Evolutionary conservation across 2,888 invertebrate species (phyloP), one percentile per base, ranked within the genome.

Genomic region (Congeria kusceri): DNA sequence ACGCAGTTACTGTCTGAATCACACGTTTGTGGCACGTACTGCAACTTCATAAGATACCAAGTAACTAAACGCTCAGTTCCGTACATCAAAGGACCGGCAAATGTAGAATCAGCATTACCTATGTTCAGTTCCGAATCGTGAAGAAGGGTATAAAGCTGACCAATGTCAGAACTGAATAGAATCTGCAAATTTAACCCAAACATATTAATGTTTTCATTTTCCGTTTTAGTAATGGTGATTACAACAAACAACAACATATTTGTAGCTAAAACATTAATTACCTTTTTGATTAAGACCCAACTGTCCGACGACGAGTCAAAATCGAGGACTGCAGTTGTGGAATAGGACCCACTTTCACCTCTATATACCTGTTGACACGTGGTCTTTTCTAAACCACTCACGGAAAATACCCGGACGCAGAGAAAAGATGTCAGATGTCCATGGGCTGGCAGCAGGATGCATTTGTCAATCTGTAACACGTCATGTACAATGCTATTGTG

Each of bases 21-120:
- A 39, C 80, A 81, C 0, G 47, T 28, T 61, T 28, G 23, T 59
- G 80, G 74, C 5, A 77, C 44, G 7, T 49, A 18, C n/a, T 56
- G 56, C 18, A 46, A 20, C 15, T 18, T 61, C 77, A 71, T 74
- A 18, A 81, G 58, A 25, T 63, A 81, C 80, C 80, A 81, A 5
- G 66, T 71, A 13, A 77, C 75, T n/a, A 46, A n/a, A 13, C 77
- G 58, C 20, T 69, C 80, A 13, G 56, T 53, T 32, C 62, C 76
- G 28, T 65, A 56, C 23, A 69, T n/a, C 3, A 73, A 29, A 1
- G 62, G 62, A 25, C 69, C 76, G 0, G 69, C 57, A 1, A 80
- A 27, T 13, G 15, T 15, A 46, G 72, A 23, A 1, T 57, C 29
- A 11, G 27, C 3, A 5, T 27, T 73, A 27, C 66, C 77, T 29